Percentiles rank a stretch among this genome's conserved stretches.
These are phyloP conservation scores for Malurus splendens DNA, from an alignment of 2,797 vertebrate genomes.

Conservation along the genomic window DNA sequence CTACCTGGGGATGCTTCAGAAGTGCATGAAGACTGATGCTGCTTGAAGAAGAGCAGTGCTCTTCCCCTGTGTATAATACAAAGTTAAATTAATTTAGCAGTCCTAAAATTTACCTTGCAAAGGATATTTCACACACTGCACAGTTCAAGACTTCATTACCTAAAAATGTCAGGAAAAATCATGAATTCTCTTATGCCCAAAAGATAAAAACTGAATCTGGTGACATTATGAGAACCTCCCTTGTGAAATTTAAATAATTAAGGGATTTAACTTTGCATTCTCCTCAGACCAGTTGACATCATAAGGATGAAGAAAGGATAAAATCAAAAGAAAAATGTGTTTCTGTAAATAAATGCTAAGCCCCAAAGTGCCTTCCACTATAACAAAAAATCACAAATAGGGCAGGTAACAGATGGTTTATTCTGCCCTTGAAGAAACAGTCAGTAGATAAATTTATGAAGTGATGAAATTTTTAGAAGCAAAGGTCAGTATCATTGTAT, in stretches of 20 bases:
- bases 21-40: not conserved
- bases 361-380: not conserved
- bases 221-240: constrained; percentile 1
- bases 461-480: not conserved
- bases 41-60: not conserved
- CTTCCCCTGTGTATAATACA: not conserved
- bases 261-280: not conserved
- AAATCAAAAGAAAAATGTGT: constrained; percentile 4
- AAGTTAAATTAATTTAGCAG: not conserved
- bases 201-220: not conserved
- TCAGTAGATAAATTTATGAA: not conserved
- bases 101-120: constrained; percentile 2
- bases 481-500: not conserved
- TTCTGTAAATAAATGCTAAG: not conserved
- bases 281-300: not conserved
- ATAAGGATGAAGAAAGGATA: not conserved
- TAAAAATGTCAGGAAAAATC: constrained; percentile 20
- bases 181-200: constrained; percentile 4
- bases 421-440: not conserved
- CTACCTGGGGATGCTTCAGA: not conserved
- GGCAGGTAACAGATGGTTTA: not conserved
- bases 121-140: not conserved
- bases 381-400: not conserved
- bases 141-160: not conserved
- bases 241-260: not conserved